Evolutionary conservation across 2,888 invertebrate species (phyloP).

Genomic region (Nebria salina): DNA sequence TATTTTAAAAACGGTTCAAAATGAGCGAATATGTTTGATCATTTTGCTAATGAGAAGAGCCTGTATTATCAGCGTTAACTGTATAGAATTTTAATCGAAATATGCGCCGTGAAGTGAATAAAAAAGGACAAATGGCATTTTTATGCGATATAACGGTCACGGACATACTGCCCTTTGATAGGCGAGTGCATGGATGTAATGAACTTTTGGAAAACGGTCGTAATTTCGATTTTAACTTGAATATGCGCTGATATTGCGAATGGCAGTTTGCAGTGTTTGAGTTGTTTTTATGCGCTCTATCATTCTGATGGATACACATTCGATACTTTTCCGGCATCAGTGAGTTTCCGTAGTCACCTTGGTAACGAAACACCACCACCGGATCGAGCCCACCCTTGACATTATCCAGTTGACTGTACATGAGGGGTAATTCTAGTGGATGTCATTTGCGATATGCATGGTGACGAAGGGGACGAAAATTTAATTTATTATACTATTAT

Average conservation of each 20-base stretch:
- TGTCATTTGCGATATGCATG: slow-evolving; percentile 25
- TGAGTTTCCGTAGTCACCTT: slow-evolving; percentile 19
- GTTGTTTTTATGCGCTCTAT: not conserved
- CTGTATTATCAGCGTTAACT: slow-evolving; percentile 21
- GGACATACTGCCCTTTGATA: slow-evolving; percentile 14
- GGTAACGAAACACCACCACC: not conserved
- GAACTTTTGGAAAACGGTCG: slow-evolving; percentile 8
- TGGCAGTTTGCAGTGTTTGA: not conserved
- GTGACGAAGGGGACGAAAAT: slow-evolving; percentile 29
- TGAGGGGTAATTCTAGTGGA: not conserved
- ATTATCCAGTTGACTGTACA: not conserved
- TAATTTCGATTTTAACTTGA: not conserved
- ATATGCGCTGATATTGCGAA: not conserved
- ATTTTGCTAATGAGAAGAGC: not conserved
- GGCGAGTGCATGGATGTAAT: slow-evolving; percentile 23
- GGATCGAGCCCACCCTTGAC: not conserved
- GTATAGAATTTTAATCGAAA: slow-evolving; percentile 37
- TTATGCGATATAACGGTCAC: slow-evolving; percentile 14
- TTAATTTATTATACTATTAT: slow-evolving; percentile 42
- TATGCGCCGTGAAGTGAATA: slow-evolving; percentile 23
- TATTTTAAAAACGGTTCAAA: not conserved
- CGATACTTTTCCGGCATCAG: not conserved
- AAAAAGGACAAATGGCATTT: slow-evolving; percentile 26
- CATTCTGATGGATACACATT: not conserved
- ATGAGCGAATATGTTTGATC: slow-evolving; percentile 16